These are phyloP conservation scores for Micrasema longulum DNA, from an alignment of 1,140 invertebrate species.

Conservation along the genomic window DNA sequence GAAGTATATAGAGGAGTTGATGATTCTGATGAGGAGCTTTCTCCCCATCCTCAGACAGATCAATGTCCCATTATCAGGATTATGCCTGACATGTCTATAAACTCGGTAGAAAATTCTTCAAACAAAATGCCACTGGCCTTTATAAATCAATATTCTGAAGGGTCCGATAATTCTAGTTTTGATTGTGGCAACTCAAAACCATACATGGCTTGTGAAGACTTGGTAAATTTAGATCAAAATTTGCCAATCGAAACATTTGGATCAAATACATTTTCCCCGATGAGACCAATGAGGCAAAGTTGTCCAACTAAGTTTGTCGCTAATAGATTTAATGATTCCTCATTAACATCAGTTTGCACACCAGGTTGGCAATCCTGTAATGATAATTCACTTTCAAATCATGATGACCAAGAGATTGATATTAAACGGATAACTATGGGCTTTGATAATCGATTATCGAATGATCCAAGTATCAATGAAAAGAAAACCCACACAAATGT, in stretches of 20 bases:
- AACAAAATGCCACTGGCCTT: conserved; percentile 47
- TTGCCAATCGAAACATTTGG: conserved; percentile 62
- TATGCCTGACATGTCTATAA: conserved; percentile 42
- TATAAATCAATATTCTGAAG: conserved; percentile 68
- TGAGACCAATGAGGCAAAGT: conserved; percentile 57
- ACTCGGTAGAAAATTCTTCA: conserved; percentile 38
- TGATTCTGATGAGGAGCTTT: conserved; percentile 45
- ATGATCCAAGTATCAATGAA: too few relatives aligned
- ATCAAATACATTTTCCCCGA: conserved; percentile 50
- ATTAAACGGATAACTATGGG: background rate
- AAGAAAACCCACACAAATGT: conserved; percentile 46
- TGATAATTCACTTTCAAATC: conserved; percentile 56
- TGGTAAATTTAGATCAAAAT: conserved; percentile 72
- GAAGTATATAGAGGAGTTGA: conserved; percentile 58
- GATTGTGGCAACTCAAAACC: conserved; percentile 63
- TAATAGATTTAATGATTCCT: conserved; percentile 68
- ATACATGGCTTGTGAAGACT: conserved; percentile 74
- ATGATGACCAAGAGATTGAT: background rate
- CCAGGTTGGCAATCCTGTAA: conserved; percentile 64
- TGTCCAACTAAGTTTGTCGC: conserved; percentile 69
- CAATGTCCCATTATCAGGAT: conserved; percentile 55
- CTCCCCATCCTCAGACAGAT: conserved; percentile 46
- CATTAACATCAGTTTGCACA: conserved; percentile 68
- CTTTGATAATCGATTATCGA: background rate
- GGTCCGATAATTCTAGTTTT: conserved; percentile 72